Base-by-base conservation (phyloP, 1,140 invertebrate species). In the Lucilia cuprina region DNA sequence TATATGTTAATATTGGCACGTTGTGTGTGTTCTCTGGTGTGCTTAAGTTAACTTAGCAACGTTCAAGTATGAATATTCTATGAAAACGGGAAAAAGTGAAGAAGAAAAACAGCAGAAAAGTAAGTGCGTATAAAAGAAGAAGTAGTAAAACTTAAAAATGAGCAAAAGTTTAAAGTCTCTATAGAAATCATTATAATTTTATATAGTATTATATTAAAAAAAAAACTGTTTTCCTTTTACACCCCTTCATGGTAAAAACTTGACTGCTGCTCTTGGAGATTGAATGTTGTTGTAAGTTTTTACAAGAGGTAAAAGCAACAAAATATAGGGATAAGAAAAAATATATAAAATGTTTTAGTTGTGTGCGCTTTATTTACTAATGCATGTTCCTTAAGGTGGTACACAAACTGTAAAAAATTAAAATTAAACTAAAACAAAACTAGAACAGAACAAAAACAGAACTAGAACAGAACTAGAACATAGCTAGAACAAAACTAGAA, bases 141-240 rank as follows among this genome's bases (percentile, higher is more conserved):
- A 60, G 55, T n/a, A n/a, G 13, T n/a, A 60, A 70, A 70, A 70
- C 65, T 70, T 70, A 70, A 70, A 70, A 70, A 70, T 70, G 65
- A 70, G 65, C 65, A 70, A 70, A 70, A 70, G 65, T 70, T 70
- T 70, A 70, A 70, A 70, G 65, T 70, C 65, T 70, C 65, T 70
- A 21, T 70, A 70, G 65, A 70, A 70, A 70, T 70, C 65, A 70
- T 70, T 70, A 70, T 70, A 70, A 70, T 25, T 70, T 21, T 25
- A 70, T 70, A 70, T 70, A 25, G 9, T 25, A 19, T 70, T 70
- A 70, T 12, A 25, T 10, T 21, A 8, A 60, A 60, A 60, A 60
- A n/a, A 70, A 19, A 70, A 70, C 2, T 7, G 21, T 55, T 21
- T 21, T 12, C 4, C 14, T 21, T 12, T 0, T n/a, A 70, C 14